Evolutionary conservation across 2,797 vertebrate species (phyloP).

Genomic region (Intellagama lesueurii): DNA sequence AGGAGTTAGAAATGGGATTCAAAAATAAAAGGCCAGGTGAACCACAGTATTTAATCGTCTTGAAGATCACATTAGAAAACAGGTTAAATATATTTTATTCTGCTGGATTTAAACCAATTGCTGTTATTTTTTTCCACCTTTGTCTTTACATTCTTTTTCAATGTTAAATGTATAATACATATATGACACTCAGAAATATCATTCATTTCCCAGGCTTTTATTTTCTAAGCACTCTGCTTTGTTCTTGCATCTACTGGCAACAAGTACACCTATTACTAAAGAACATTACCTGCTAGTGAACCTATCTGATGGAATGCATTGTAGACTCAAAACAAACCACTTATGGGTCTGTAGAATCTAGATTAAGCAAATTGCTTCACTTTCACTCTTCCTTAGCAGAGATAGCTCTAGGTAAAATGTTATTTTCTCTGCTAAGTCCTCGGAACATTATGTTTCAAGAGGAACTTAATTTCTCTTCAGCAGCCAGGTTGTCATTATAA

Average conservation of each 20-base stretch:
- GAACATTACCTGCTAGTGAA: constrained; percentile 1
- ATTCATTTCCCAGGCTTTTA: constrained; percentile 17
- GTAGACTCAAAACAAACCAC: not conserved
- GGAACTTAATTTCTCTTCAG: too few relatives aligned
- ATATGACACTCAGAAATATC: not conserved
- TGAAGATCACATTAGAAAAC: constrained; percentile 57
- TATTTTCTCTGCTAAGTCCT: not conserved
- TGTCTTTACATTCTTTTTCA: constrained; percentile 2
- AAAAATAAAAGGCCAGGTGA: constrained; percentile 44
- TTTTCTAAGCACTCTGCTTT: not conserved
- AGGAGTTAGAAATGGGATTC: constrained; percentile 40
- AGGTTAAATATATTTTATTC: constrained; percentile 46
- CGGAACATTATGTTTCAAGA: too few relatives aligned
- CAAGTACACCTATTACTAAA: constrained; percentile 11
- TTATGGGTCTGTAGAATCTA: not conserved
- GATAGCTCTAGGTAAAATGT: not conserved
- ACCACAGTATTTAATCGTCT: constrained; percentile 34
- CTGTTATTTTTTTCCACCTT: not conserved
- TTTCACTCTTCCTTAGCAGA: not conserved
- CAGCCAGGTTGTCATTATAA: too few relatives aligned
- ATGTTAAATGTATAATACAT: constrained; percentile 19
- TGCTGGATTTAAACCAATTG: not conserved
- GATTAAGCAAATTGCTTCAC: constrained; percentile 24
- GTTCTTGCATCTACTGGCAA: not conserved
- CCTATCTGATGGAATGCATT: not conserved